Percentiles rank a stretch among this genome's conserved stretches.
Evolutionary conservation across 2,888 invertebrate genomes (phyloP).

Genomic region (Andrena hattorfiana): DNA sequence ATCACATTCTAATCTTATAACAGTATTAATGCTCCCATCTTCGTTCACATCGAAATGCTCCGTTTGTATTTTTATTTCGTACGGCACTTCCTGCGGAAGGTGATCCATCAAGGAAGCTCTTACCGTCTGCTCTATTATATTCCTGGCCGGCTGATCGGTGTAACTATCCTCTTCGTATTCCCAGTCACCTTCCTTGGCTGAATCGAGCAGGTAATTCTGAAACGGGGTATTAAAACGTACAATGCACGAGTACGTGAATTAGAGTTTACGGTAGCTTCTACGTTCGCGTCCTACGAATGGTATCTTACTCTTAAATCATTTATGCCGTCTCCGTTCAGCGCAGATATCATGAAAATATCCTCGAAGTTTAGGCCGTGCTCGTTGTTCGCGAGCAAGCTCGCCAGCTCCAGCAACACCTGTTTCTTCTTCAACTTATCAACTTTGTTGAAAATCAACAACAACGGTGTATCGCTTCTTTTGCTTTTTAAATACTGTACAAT

Average conservation of each 20-base stretch:
- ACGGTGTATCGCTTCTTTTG: constrained; percentile 86
- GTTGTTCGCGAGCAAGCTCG: constrained; percentile 89
- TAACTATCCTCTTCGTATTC: constrained; percentile 89
- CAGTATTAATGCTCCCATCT: constrained; percentile 86
- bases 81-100: constrained; percentile 95
- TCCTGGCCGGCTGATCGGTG: constrained; percentile 91
- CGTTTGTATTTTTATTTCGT: constrained; percentile 88
- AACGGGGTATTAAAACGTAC: constrained; percentile 32
- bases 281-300: neutral
- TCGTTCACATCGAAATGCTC: constrained; percentile 89
- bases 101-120: constrained; percentile 94
- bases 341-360: constrained; percentile 96
- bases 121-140: constrained; percentile 90
- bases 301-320: constrained; percentile 88
- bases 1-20: constrained; percentile 89
- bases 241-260: neutral
- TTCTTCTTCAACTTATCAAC: constrained; percentile 90
- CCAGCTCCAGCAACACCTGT: constrained; percentile 89
- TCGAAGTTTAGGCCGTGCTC: constrained; percentile 92
- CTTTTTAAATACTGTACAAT: constrained; percentile 89
- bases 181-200: constrained; percentile 90
- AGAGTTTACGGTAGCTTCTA: neutral
- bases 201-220: constrained; percentile 89
- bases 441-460: constrained; percentile 96
- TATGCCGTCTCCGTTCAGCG: constrained; percentile 91